Evolutionary conservation across 2,113 vertebrate species (phyloP).

Genomic region (Periophthalmus modestus): DNA sequence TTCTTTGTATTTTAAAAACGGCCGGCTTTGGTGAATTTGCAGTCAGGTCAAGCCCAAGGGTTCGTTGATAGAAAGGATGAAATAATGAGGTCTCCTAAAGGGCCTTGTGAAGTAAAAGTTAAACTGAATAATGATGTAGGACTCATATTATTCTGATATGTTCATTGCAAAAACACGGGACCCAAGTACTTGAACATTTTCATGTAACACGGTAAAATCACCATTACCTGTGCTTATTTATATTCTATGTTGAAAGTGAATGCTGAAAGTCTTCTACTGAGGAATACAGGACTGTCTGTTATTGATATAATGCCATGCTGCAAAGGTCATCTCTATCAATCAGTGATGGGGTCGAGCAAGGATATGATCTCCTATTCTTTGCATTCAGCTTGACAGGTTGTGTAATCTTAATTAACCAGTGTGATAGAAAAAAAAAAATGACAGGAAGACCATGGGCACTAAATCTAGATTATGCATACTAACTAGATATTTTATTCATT

Average conservation of each 20-base stretch:
- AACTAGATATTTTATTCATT: background rate
- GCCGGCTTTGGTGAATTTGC: background rate
- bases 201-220: background rate
- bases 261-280: background rate
- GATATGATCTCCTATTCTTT: background rate
- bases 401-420: constrained; percentile 9
- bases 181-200: background rate
- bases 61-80: background rate
- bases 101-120: background rate
- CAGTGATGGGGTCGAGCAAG: background rate
- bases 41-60: background rate
- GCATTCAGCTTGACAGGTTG: background rate
- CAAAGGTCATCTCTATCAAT: background rate
- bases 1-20: constrained; percentile 3
- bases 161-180: background rate
- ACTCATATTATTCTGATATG: background rate
- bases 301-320: background rate
- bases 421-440: background rate
- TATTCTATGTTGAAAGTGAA: background rate
- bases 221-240: background rate
- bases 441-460: background rate
- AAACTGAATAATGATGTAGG: background rate
- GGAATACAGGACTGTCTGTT: background rate
- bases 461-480: background rate
- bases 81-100: constrained; percentile 11